Evolutionary conservation across 2,888 invertebrate species (phyloP).

Genomic region (Molorchus minor): DNA sequence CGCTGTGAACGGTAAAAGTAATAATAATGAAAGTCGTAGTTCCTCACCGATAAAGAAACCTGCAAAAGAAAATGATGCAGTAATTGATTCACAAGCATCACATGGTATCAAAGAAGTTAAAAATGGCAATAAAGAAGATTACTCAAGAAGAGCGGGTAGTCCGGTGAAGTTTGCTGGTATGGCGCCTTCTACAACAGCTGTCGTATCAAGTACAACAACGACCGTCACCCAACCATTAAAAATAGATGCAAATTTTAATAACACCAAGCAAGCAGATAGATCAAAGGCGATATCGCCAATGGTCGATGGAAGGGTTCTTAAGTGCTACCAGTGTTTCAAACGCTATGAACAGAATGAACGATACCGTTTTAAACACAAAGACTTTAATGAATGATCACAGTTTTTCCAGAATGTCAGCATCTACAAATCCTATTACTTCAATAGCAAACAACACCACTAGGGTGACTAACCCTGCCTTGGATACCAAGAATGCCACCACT

Average conservation of each 20-base stretch:
- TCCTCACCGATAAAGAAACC: constrained; percentile 5
- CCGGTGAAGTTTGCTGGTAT: constrained; percentile 29
- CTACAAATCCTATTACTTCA: constrained; percentile 45
- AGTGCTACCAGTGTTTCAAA: constrained; percentile 61
- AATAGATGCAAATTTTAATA: constrained; percentile 56
- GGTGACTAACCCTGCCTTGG: constrained; percentile 38
- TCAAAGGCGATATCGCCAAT: constrained; percentile 50
- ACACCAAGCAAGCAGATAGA: constrained; percentile 42
- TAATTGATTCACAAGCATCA: constrained; percentile 9
- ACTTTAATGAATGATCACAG: constrained; percentile 59
- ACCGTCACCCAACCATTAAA: constrained; percentile 61
- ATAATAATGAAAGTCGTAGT: background rate
- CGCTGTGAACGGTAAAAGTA: background rate
- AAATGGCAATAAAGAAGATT: constrained; percentile 2
- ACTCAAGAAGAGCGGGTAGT: constrained; percentile 30
- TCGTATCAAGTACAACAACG: constrained; percentile 59
- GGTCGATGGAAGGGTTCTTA: constrained; percentile 56
- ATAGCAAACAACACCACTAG: constrained; percentile 40
- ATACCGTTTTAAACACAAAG: constrained; percentile 59
- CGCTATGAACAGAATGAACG: constrained; percentile 62
- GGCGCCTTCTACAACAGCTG: constrained; percentile 52
- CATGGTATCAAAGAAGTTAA: background rate
- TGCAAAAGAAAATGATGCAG: background rate
- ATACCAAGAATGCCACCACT: constrained; percentile 46
- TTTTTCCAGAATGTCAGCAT: constrained; percentile 46